Conservation (phyloP, 2,797 vertebrate species). For the Manis pentadactyla region DNA sequence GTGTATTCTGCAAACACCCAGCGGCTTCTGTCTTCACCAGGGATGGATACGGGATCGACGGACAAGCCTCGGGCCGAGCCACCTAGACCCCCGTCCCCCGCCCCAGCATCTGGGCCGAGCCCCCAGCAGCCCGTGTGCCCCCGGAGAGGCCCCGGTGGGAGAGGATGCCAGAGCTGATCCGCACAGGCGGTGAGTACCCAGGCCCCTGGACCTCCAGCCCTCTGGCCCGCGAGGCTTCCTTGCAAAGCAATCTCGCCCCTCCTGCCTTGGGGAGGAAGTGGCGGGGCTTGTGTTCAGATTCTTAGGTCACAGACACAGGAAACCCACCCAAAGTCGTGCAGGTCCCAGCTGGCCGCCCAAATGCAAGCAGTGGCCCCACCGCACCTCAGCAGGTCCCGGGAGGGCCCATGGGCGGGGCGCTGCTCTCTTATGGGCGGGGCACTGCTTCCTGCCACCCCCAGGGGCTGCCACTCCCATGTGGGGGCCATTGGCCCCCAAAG, state of each 20-base stretch:
- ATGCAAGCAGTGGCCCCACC: accelerated
- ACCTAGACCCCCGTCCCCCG: accelerated
- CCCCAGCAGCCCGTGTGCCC: accelerated
- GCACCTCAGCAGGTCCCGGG: accelerated
- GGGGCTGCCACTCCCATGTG: neutral
- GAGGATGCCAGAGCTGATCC: accelerated
- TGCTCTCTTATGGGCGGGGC: accelerated
- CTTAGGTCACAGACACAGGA: neutral
- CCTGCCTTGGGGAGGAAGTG: too few species aligned
- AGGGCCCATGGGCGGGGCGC: accelerated
- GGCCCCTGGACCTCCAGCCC: neutral
- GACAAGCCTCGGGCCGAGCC: accelerated
- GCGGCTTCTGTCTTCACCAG: accelerated
- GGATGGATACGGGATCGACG: accelerated
- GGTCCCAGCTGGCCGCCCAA: accelerated
- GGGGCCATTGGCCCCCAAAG: too few species aligned
- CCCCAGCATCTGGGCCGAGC: accelerated
- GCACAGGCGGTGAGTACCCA: accelerated
- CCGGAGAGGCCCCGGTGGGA: accelerated
- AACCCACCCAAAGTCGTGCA: neutral
- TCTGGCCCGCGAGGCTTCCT: accelerated
- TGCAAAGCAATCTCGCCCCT: accelerated
- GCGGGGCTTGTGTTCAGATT: neutral
- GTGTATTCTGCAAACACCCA: accelerated
- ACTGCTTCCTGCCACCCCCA: accelerated